These are phyloP conservation scores for Poicephalus meyeri DNA, from an alignment of 2,113 vertebrate species.

Conservation along the genomic window DNA sequence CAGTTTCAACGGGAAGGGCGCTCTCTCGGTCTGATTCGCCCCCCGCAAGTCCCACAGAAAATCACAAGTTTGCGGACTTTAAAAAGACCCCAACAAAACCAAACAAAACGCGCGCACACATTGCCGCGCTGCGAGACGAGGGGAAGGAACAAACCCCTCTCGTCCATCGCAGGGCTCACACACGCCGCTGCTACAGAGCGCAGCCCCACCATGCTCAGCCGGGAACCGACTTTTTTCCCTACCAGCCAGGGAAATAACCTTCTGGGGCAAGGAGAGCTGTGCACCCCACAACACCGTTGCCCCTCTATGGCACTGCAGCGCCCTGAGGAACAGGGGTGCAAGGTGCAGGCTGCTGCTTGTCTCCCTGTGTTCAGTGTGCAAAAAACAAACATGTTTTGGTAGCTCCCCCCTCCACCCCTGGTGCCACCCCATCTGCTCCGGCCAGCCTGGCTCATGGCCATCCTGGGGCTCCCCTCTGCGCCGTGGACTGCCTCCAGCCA, in stretches of 20 bases:
- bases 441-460: background rate
- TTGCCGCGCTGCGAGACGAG: background rate
- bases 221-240: background rate
- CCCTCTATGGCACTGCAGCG: rapidly evolving
- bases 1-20: background rate
- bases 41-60: background rate
- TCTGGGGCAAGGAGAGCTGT: rapidly evolving
- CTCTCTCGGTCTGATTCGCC: conserved; percentile 1
- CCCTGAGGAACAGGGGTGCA: rapidly evolving
- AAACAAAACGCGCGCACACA: background rate
- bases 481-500: background rate
- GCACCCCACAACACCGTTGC: background rate
- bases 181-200: rapidly evolving
- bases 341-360: background rate
- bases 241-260: background rate
- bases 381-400: background rate
- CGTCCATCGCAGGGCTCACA: rapidly evolving
- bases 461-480: rapidly evolving
- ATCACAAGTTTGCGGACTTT: background rate
- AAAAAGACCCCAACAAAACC: background rate
- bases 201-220: background rate
- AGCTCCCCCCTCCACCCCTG: background rate
- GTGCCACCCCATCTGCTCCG: background rate
- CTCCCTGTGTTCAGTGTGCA: rapidly evolving
- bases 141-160: background rate